phyloP scores from a whole-genome alignment of 2,113 vertebrate species.

The Sylvia atricapilla region DNA sequence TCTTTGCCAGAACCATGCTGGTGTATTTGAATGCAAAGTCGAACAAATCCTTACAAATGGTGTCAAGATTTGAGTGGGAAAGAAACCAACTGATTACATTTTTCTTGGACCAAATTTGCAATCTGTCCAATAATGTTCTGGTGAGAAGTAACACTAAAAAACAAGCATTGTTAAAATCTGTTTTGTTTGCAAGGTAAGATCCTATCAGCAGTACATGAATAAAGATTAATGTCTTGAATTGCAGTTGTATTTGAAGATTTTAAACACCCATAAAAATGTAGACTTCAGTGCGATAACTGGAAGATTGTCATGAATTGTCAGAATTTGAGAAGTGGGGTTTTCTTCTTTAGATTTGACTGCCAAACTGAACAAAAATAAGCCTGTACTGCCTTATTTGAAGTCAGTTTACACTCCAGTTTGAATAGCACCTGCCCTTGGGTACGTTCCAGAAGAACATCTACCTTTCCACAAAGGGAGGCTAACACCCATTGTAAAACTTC shows the following conservation, averaged over 20 bases:
- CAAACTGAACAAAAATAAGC: constrained; percentile 20
- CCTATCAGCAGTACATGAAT: constrained; percentile 18
- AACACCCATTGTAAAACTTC: constrained; percentile 70
- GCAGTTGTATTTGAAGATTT: neutral
- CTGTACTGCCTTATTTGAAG: neutral
- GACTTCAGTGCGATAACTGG: neutral
- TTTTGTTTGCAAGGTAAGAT: constrained; percentile 29
- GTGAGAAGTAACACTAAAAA: constrained; percentile 6
- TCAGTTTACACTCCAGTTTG: constrained; percentile 52
- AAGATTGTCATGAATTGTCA: neutral
- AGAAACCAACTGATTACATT: neutral
- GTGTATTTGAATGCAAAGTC: neutral
- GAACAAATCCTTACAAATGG: neutral
- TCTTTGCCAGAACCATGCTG: neutral
- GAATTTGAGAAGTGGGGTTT: neutral
- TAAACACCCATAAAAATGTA: constrained; percentile 15
- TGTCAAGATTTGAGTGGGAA: constrained; percentile 1
- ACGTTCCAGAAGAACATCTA: constrained; percentile 57
- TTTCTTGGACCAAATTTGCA: neutral
- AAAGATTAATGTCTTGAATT: constrained; percentile 33
- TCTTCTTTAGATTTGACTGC: neutral
- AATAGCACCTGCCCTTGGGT: constrained; percentile 62
- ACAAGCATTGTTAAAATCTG: constrained; percentile 30
- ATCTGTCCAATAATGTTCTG: neutral
- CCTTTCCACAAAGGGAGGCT: constrained; percentile 64